Percentiles rank a stretch among this genome's conserved stretches.
These are phyloP conservation scores for Aporophyla lueneburgensis DNA, from an alignment of 2,888 invertebrate species.

Conservation along the genomic window DNA sequence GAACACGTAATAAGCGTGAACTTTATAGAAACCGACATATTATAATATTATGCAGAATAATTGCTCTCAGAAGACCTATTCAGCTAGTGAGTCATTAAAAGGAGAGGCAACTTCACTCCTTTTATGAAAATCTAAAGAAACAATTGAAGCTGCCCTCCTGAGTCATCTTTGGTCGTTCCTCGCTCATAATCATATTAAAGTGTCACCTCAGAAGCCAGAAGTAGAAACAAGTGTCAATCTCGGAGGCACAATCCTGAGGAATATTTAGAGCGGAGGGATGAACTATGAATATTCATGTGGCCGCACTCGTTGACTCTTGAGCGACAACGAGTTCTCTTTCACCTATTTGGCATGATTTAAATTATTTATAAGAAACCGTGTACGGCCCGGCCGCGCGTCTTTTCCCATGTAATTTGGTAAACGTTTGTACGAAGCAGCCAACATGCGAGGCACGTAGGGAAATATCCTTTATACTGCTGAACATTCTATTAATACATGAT, in stretches of 20 bases:
- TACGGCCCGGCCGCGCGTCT: slow-evolving; percentile 34
- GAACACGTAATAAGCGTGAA: slow-evolving; percentile 2
- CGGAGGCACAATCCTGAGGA: slow-evolving; percentile 68
- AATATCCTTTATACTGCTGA: slow-evolving; percentile 44
- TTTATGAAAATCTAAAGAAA: slow-evolving; percentile 50
- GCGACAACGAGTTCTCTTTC: slow-evolving; percentile 72
- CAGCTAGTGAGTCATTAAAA: slow-evolving; percentile 13
- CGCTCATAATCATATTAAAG: slow-evolving; percentile 63
- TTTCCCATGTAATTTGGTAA: slow-evolving; percentile 44
- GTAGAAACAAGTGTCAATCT: slow-evolving; percentile 73
- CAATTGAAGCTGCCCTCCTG: slow-evolving; percentile 54
- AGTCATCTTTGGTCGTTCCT: slow-evolving; percentile 38
- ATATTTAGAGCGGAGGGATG: slow-evolving; percentile 71
- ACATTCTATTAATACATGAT: slow-evolving; percentile 43
- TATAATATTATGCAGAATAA: slow-evolving; percentile 24
- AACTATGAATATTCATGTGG: slow-evolving; percentile 81
- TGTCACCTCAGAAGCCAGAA: slow-evolving; percentile 65
- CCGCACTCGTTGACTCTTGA: slow-evolving; percentile 74
- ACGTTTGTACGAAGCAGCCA: slow-evolving; percentile 41
- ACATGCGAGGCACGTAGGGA: slow-evolving; percentile 35
- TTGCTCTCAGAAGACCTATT: slow-evolving; percentile 21
- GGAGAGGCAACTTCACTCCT: slow-evolving; percentile 29
- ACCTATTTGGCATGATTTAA: slow-evolving; percentile 73
- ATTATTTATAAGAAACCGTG: slow-evolving; percentile 72
- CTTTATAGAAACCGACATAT: not conserved